A percentile compares a stretch with the other conserved stretches of the same genome.
These are phyloP conservation scores for Spheniscus mendiculus DNA, from an alignment of 2,113 vertebrate species.

Conservation along the genomic window DNA sequence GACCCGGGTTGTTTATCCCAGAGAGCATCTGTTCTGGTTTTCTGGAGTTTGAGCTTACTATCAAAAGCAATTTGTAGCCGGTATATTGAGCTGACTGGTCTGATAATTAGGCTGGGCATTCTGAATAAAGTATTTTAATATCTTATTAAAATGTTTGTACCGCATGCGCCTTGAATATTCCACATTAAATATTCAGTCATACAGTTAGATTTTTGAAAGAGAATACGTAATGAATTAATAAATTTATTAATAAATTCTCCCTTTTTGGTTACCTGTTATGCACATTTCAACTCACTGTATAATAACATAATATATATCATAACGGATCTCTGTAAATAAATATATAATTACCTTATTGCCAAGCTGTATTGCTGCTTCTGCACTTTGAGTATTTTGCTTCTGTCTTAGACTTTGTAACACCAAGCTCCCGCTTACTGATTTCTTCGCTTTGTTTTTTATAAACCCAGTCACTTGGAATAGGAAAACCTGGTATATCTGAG, in stretches of 20 bases:
- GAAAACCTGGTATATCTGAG: background rate
- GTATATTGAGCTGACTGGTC: background rate
- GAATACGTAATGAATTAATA: background rate
- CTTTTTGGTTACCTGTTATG: background rate
- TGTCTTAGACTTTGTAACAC: background rate
- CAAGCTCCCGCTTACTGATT: background rate
- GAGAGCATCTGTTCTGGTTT: conserved; percentile 17
- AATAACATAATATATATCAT: background rate
- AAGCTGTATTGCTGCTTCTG: background rate
- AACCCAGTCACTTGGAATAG: background rate
- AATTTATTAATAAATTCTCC: background rate
- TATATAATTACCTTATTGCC: background rate
- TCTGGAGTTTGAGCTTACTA: background rate
- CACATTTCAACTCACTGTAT: background rate
- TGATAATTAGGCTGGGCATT: background rate
- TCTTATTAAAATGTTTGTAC: background rate
- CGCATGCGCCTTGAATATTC: background rate
- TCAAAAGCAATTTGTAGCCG: background rate
- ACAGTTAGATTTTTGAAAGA: background rate
- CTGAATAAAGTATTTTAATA: background rate
- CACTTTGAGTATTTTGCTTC: background rate
- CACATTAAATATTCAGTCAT: background rate
- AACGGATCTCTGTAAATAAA: background rate
- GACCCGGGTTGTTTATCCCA: conserved; percentile 21
- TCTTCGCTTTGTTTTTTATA: background rate